These are phyloP conservation scores for Apotomis betuletana DNA, from an alignment of 2,888 invertebrate genomes.

Conservation along the genomic window DNA sequence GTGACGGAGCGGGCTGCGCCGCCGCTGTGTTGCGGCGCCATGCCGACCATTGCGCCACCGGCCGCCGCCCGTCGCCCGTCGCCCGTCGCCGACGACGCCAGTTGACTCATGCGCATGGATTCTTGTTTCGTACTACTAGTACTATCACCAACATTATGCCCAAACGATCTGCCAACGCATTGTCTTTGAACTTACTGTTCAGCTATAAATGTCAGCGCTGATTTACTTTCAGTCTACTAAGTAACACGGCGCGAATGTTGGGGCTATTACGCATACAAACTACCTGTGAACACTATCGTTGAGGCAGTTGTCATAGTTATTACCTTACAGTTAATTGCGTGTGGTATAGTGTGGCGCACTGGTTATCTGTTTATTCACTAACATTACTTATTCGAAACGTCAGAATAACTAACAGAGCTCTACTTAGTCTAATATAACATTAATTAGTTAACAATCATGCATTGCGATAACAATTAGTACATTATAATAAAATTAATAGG, in stretches of 20 bases:
- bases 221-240: conserved; percentile 61
- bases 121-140: conserved; percentile 66
- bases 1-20: conserved; percentile 33
- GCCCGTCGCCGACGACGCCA: conserved; percentile 51
- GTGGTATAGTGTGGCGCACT: background rate
- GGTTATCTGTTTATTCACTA: background rate
- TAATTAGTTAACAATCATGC: background rate
- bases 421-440: background rate
- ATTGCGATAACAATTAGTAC: background rate
- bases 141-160: conserved; percentile 73
- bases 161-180: conserved; percentile 81
- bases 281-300: conserved; percentile 35
- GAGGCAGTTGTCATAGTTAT: conserved; percentile 23
- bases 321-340: background rate
- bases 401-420: too few species aligned
- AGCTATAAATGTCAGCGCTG: conserved; percentile 72
- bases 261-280: conserved; percentile 33
- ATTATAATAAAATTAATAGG: too few species aligned
- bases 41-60: conserved; percentile 44
- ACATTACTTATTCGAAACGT: background rate
- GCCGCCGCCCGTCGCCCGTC: conserved; percentile 46
- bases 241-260: conserved; percentile 46
- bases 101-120: conserved; percentile 77
- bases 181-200: conserved; percentile 78
- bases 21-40: conserved; percentile 12